phyloP scores from a whole-genome alignment of 2,797 vertebrate species.

The Lates japonicus region DNA sequence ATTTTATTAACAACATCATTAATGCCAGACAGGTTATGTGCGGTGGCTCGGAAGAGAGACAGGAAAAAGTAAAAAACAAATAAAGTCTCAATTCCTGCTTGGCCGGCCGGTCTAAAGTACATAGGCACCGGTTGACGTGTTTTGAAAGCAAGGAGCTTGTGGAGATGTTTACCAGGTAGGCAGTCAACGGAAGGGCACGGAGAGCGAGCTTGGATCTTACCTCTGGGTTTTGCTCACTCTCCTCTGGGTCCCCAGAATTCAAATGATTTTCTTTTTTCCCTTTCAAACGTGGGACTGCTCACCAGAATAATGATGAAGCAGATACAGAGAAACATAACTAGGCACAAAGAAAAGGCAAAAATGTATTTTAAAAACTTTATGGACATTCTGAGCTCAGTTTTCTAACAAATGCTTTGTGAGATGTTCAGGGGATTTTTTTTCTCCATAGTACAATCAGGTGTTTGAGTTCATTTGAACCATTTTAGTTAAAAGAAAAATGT shows the following conservation, averaged over 20 bases:
- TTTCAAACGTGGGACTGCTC: conserved; percentile 89
- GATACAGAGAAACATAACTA: conserved; percentile 83
- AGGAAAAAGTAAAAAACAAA: conserved; percentile 60
- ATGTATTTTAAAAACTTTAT: conserved; percentile 78
- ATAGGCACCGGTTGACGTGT: conserved; percentile 93
- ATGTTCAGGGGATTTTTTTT: conserved; percentile 15
- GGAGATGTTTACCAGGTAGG: conserved; percentile 95
- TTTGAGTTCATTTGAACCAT: conserved; percentile 2
- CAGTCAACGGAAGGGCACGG: conserved; percentile 78
- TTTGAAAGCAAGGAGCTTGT: conserved; percentile 95
- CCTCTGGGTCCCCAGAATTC: conserved; percentile 81
- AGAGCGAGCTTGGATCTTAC: conserved; percentile 81
- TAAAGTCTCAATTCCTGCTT: conserved; percentile 95
- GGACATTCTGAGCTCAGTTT: conserved; percentile 43
- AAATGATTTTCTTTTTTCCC: conserved; percentile 83
- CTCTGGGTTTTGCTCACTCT: conserved; percentile 80
- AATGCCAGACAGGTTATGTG: conserved; percentile 85
- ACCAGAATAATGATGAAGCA: conserved; percentile 94
- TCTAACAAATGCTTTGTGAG: conserved; percentile 36
- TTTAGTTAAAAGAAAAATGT: conserved; percentile 3
- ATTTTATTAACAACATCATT: conserved; percentile 86
- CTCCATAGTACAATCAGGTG: background rate
- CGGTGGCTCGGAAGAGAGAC: conserved; percentile 70
- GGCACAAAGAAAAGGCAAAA: conserved; percentile 74
- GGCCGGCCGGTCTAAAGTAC: conserved; percentile 92